Conservation (phyloP, 2,113 vertebrate species). For the Triplophysa tibetana region DNA sequence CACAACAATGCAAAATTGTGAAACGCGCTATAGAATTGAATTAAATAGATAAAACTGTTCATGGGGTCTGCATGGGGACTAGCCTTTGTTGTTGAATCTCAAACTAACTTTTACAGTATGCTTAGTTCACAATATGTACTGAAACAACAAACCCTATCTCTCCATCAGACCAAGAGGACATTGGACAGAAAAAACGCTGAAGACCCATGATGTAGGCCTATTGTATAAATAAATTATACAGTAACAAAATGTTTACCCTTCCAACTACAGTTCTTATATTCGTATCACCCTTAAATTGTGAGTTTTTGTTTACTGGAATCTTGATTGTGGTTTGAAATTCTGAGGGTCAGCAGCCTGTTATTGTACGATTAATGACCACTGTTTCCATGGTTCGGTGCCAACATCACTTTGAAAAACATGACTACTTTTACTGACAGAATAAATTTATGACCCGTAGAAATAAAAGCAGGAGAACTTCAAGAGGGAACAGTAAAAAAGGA, state of each 20-base stretch:
- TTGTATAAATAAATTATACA: neutral
- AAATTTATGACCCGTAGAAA: constrained; percentile 41
- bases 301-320: neutral
- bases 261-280: neutral
- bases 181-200: no score
- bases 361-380: constrained; percentile 24
- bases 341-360: neutral
- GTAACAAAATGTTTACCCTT: neutral
- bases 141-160: no score
- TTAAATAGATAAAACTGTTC: no score
- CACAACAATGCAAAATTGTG: no score
- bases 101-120: no score
- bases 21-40: no score
- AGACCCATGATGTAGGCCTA: no score
- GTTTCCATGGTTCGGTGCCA: constrained; percentile 6
- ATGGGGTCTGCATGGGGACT: no score
- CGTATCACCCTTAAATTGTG: neutral
- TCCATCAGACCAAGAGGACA: no score
- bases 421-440: constrained; percentile 32
- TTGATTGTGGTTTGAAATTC: neutral
- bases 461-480: constrained; percentile 21
- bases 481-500: neutral
- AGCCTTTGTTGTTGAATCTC: no score
- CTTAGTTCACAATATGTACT: no score
- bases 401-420: constrained; percentile 36